Evolutionary conservation across 1,140 invertebrate genomes (phyloP), one percentile per base, ranked within the genome.

Genomic region (Subanguina moxae): DNA sequence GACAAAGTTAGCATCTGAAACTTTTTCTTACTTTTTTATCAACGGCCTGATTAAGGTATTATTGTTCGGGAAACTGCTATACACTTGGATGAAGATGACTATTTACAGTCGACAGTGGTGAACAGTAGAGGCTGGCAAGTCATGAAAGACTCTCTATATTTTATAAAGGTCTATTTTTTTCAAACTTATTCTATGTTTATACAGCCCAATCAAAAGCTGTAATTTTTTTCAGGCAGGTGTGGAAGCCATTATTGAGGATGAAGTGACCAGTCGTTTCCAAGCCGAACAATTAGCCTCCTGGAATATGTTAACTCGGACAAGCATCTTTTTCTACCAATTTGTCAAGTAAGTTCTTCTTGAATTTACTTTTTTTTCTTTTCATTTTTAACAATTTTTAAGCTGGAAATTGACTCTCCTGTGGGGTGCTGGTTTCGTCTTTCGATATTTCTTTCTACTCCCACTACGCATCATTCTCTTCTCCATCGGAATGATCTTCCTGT

Each of bases 231-330:
- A 62, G 61, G 77, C 78, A 1, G 80, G 80, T 5, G 67, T 82
- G 13, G 80, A 82, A 65, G 76, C 82, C 0, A 82, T 82, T 21
- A 83, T 82, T 48, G 80, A 82, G 45, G 80, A 82, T 62, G 78
- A 83, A 57, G 80, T 82, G 32, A 82, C 80, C 7, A 71, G 70
- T 56, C 76, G 80, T 13, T 82, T 82, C 52, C 64, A 80, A 66
- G 82, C 80, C 9, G 80, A 82, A 46, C 74, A 83, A 32, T 57
- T 82, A 15, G 74, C 74, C 7, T 77, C 74, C 13, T 82, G 80
- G 80, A 82, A 82, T 64, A 74, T 82, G 74, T 58, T 82, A 32
- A 80, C 82, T 7, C 45, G 80, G 43, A 82, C 73, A 7, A 75
- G 77, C 42, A 67, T 72, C n/a, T 70, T 62, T 19, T 80, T 73